Base-by-base conservation (phyloP, 2,113 vertebrate species). In the Cynoglossus semilaevis region DNA sequence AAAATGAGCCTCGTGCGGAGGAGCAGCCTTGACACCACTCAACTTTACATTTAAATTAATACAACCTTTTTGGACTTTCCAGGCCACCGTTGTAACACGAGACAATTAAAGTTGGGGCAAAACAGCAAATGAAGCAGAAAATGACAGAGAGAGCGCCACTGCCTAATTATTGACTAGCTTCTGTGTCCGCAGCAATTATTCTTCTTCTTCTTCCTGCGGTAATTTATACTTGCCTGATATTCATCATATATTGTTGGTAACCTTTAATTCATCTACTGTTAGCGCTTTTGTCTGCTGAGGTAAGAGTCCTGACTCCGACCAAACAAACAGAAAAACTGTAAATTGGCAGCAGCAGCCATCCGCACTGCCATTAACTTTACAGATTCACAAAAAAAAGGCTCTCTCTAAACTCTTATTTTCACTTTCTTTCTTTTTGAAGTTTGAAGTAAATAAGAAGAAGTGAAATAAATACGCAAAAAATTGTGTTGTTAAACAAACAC, bases 231-330 rank as follows among this genome's bases (percentile, higher is more conserved):
- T 90, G 87, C 82, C 74, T 90, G 90, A 87, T 90, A 89, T 91
- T 91, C 90, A 89, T 92, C 85, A 89, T 88, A 82, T 80, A 82
- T 83, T 76, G 80, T 76, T 67, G 42, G 56, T 93, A 94, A 95
- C 92, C 94, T 97, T 96, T 94, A 94, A 93, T 94, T 94, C 89
- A 90, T 91, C 91, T 88, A 88, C 87, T 93, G 93, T 92, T 94
- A 90, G 93, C 92, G 92, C 84, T 94, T 96, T 91, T 90, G 87
- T 90, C 88, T 93, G 90, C 90, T 91, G 90, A 81, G 87, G 83
- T 92, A 72, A 83, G 87, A 70, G 82, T 89, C 72, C 77, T 79
- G 76, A 70, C 54, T 34, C 53, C 29, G 34, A 48, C 50, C 41
- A 0, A 9, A 18, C 51, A 22, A 60, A 48, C 15, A 11, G 8